These are phyloP conservation scores for Athalia cordata DNA, from an alignment of 2,888 invertebrate species.

Conservation along the genomic window DNA sequence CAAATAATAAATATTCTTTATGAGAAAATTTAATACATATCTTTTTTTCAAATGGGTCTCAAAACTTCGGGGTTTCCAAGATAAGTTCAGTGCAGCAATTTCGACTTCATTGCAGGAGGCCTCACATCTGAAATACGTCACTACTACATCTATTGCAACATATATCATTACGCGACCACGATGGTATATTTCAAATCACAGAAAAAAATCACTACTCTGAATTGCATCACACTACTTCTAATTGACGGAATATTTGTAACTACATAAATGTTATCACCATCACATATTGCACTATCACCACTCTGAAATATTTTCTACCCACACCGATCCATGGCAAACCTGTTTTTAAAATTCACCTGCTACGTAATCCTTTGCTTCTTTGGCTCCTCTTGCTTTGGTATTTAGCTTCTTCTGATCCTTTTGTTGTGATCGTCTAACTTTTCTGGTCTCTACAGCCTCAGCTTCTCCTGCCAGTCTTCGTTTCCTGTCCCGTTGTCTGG, in stretches of 20 bases:
- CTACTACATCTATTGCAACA: neutral
- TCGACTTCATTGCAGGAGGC: constrained; percentile 3
- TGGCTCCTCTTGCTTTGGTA: neutral
- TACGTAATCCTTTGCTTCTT: constrained; percentile 4
- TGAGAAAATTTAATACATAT: constrained; percentile 10
- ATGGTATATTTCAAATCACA: neutral
- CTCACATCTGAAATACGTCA: neutral
- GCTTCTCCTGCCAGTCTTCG: neutral
- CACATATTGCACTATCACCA: constrained; percentile 2
- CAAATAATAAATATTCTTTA: neutral
- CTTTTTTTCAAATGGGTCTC: neutral
- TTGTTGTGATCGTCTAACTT: neutral
- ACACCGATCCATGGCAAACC: constrained; percentile 4
- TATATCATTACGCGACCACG: no score
- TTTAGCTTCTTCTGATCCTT: neutral
- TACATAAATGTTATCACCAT: constrained; percentile 8
- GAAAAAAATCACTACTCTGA: neutral
- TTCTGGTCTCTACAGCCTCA: constrained; percentile 9
- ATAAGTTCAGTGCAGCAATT: neutral
- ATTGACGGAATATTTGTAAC: neutral
- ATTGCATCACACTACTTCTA: neutral
- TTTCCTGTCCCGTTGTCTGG: constrained; percentile 9
- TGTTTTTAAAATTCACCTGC: constrained; percentile 1
- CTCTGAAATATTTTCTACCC: neutral
- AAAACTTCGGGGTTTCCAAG: neutral